These are phyloP conservation scores for Volucella inflata DNA, from an alignment of 2,888 invertebrate genomes.

Conservation along the genomic window DNA sequence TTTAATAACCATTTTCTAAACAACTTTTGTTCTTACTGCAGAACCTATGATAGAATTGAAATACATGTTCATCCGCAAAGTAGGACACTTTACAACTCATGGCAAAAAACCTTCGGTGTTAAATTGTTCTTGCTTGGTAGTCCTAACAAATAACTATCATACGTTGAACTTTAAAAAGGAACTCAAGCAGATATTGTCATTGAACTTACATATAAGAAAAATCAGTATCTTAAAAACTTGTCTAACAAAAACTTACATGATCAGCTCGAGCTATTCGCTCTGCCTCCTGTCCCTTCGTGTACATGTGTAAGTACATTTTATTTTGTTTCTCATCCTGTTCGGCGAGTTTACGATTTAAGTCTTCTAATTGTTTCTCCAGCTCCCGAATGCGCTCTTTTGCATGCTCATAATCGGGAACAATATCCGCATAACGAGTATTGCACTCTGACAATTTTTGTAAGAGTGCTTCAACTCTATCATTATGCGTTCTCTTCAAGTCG, in stretches of 20 bases:
- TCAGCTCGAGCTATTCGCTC: slow-evolving; percentile 89
- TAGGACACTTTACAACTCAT: no score
- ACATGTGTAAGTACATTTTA: slow-evolving; percentile 92
- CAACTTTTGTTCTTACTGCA: no score
- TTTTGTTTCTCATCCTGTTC: slow-evolving; percentile 90
- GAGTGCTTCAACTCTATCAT: slow-evolving; percentile 90
- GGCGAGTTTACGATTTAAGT: slow-evolving; percentile 87
- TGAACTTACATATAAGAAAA: neutral
- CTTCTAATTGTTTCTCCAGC: slow-evolving; percentile 89
- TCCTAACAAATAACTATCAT: no score
- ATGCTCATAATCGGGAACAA: slow-evolving; percentile 89
- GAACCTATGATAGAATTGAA: no score
- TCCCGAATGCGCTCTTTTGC: slow-evolving; percentile 88
- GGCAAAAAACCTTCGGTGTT: no score
- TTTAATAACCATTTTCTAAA: no score
- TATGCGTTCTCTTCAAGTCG: slow-evolving; percentile 90
- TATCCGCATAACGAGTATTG: slow-evolving; percentile 90
- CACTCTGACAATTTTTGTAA: slow-evolving; percentile 90
- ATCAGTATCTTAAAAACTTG: slow-evolving; percentile 14
- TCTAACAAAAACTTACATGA: slow-evolving; percentile 85
- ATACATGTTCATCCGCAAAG: no score
- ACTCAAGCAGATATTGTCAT: neutral
- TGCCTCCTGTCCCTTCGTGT: slow-evolving; percentile 92
- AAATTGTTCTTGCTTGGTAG: no score
- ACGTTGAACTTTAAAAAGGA: no score